Conservation (phyloP, 2,888 invertebrate genomes). For the Parnassius glacialis region DNA sequence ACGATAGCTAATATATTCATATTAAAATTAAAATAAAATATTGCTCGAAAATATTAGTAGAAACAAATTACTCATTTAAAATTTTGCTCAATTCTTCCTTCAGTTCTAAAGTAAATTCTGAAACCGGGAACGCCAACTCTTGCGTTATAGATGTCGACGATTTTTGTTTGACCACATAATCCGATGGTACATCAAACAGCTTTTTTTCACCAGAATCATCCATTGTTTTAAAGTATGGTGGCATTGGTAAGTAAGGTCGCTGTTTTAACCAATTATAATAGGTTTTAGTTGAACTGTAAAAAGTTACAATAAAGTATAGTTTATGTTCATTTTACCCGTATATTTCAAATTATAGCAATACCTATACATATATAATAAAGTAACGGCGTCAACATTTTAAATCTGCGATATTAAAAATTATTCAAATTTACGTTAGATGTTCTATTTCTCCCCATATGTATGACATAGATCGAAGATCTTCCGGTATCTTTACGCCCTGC, state of each 20-base stretch:
- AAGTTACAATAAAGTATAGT: too few relatives aligned
- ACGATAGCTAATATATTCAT: too few relatives aligned
- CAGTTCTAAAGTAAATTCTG: conserved; percentile 63
- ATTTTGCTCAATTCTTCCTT: conserved; percentile 67
- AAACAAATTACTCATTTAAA: conserved; percentile 46
- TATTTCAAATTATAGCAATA: too few relatives aligned
- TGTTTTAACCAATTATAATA: conserved; percentile 60
- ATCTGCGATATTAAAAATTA: too few relatives aligned
- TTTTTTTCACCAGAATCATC: conserved; percentile 53
- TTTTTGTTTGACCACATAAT: conserved; percentile 53
- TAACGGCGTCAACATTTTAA: too few relatives aligned
- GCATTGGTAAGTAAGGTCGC: conserved; percentile 60
- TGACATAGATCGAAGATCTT: conserved; percentile 81
- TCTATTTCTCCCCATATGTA: conserved; percentile 83
- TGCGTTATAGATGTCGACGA: conserved; percentile 39
- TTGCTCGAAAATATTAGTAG: too few relatives aligned
- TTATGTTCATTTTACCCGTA: too few relatives aligned
- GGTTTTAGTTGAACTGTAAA: conserved; percentile 64
- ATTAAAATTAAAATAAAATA: too few relatives aligned
- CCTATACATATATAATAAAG: too few relatives aligned
- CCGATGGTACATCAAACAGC: conserved; percentile 65
- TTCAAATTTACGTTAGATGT: conserved; percentile 73
- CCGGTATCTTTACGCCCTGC: conserved; percentile 78
- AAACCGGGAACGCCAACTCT: conserved; percentile 64
- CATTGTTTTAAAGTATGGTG: conserved; percentile 48